These are phyloP conservation scores for Paramisgurnus dabryanus DNA, from an alignment of 2,113 vertebrate genomes.

Conservation along the genomic window DNA sequence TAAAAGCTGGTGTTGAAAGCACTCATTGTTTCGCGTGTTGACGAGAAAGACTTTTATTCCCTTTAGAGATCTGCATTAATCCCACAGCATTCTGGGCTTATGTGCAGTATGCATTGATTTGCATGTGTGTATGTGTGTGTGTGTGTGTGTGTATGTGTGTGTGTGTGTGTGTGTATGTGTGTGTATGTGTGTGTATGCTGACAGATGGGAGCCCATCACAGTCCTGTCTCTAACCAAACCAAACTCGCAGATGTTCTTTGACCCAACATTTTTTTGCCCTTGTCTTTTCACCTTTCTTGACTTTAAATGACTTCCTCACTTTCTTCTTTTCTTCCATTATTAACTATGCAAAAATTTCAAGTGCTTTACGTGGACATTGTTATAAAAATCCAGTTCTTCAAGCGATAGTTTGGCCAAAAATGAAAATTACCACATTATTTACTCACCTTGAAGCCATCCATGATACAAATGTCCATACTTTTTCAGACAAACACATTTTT, in stretches of 20 bases:
- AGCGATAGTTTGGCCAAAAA: too few species aligned
- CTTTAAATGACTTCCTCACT: not conserved
- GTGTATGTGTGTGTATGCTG: slow-evolving; percentile 23
- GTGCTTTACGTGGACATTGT: not conserved
- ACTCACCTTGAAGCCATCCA: too few species aligned
- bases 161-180: not conserved
- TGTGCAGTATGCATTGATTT: slow-evolving; percentile 25
- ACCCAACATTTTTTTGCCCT: slow-evolving; percentile 47
- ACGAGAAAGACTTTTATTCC: slow-evolving; percentile 42
- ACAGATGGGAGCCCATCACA: slow-evolving; percentile 54
- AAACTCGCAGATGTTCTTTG: slow-evolving; percentile 47
- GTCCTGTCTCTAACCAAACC: slow-evolving; percentile 50
- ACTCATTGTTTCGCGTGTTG: slow-evolving; percentile 48
- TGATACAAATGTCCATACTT: too few species aligned
- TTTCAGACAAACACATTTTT: too few species aligned
- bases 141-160: slow-evolving; percentile 8
- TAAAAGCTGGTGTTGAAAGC: slow-evolving; percentile 44
- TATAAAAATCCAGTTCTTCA: too few species aligned
- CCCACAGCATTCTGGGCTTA: slow-evolving; percentile 35
- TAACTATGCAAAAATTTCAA: not conserved
- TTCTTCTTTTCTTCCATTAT: not conserved
- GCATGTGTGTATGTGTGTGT: not conserved
- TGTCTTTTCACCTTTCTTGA: slow-evolving; percentile 47
- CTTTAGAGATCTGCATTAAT: slow-evolving; percentile 34
- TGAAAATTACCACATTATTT: too few species aligned